These are phyloP conservation scores for Pachycephala philippinensis DNA, from an alignment of 2,113 vertebrate genomes.

Conservation along the genomic window DNA sequence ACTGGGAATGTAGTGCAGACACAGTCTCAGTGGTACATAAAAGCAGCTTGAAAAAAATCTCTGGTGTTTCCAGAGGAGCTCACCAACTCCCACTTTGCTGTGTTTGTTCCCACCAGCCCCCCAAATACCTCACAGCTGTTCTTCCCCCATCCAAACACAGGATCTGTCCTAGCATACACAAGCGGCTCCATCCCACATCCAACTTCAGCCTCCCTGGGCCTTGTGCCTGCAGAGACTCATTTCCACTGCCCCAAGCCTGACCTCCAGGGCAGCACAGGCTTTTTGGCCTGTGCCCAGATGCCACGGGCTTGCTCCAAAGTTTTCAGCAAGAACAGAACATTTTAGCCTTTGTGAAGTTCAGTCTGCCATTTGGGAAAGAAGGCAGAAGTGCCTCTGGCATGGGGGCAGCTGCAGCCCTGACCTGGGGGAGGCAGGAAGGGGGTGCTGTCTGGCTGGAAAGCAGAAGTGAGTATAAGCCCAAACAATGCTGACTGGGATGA, in stretches of 20 bases:
- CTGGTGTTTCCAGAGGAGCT: not conserved
- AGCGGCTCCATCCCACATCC: not conserved
- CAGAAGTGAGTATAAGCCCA: not conserved
- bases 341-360: not conserved
- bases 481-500: not conserved
- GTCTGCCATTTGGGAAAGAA: not conserved
- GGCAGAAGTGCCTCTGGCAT: not conserved
- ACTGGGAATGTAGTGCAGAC: not conserved
- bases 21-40: not conserved
- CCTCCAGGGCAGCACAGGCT: not conserved
- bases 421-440: not conserved
- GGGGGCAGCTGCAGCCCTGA: not conserved
- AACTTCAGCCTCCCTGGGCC: not conserved
- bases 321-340: not conserved
- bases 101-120: not conserved
- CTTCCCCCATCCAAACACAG: not conserved
- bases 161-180: not conserved
- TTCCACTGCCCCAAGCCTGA: not conserved
- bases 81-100: not conserved
- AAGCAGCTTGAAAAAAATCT: not conserved
- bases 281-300: not conserved
- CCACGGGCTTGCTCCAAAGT: not conserved
- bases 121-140: not conserved
- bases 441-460: not conserved
- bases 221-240: not conserved